A percentile compares a stretch with the other conserved stretches of the same genome.
Evolutionary conservation across 2,888 invertebrate genomes (phyloP).

Genomic region (Brassicogethes aeneus): DNA sequence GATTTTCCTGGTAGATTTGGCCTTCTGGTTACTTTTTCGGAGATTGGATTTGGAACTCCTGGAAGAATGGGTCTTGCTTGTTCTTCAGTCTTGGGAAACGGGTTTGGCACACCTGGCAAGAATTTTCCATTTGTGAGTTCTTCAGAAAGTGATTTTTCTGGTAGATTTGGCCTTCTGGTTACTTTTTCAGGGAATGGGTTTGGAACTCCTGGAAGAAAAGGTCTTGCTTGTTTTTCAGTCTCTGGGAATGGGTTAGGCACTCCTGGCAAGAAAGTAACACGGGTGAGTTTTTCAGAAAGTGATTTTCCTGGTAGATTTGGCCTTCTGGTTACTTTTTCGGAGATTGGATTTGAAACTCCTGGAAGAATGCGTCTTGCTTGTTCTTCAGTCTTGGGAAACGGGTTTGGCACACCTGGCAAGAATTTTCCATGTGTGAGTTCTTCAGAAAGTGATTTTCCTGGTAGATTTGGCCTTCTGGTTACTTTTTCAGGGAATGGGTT

Average conservation of each 20-base stretch:
- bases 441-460: background rate
- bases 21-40: no score
- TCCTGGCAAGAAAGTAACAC: background rate
- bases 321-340: background rate
- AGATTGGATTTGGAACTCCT: background rate
- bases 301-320: no score
- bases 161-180: background rate
- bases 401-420: background rate
- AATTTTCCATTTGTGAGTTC: no score
- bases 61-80: background rate
- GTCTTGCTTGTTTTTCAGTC: no score
- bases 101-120: background rate
- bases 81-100: background rate
- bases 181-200: background rate
- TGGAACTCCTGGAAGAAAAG: background rate
- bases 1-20: no score
- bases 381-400: background rate
- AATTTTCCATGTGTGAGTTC: background rate
- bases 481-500: background rate
- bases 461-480: background rate
- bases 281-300: no score
- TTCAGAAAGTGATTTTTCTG: no score
- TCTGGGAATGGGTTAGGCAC: background rate
- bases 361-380: background rate
- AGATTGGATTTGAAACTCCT: background rate